Conservation (phyloP, 2,797 vertebrate species). For the Rhinatrema bivittatum region DNA sequence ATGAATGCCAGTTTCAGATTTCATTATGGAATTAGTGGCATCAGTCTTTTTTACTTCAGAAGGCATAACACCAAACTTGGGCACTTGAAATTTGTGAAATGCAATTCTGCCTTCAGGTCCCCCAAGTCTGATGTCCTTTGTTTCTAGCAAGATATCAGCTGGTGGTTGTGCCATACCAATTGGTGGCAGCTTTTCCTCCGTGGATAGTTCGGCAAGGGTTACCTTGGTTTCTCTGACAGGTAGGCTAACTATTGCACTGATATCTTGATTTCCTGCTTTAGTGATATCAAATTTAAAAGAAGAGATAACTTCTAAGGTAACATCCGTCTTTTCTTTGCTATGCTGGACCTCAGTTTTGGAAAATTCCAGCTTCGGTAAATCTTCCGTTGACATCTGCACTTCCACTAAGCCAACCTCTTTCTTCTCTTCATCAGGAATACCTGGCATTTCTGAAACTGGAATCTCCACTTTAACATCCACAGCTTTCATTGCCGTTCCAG, state of each 20-base stretch:
- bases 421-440: too few species aligned
- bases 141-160: constrained; percentile 2
- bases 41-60: too few species aligned
- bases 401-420: neutral
- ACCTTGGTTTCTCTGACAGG: constrained; percentile 15
- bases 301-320: too few species aligned
- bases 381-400: neutral
- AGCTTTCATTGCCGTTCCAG: too few species aligned
- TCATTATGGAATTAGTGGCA: too few species aligned
- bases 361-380: neutral
- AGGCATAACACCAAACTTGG: constrained; percentile 54
- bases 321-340: neutral
- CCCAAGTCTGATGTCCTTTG: constrained; percentile 2
- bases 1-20: constrained; percentile 28
- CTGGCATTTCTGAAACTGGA: neutral
- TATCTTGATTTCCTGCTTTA: too few species aligned
- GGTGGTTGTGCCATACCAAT: neutral
- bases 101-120: constrained; percentile 33
- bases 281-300: too few species aligned
- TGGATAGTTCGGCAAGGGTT: constrained; percentile 6
- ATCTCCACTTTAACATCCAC: neutral
- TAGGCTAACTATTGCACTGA: too few species aligned
- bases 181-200: constrained; percentile 3
- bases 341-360: too few species aligned
- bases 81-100: constrained; percentile 60